phyloP scores from a whole-genome alignment of 2,888 invertebrate genomes.

The Serrognathus titanus region DNA sequence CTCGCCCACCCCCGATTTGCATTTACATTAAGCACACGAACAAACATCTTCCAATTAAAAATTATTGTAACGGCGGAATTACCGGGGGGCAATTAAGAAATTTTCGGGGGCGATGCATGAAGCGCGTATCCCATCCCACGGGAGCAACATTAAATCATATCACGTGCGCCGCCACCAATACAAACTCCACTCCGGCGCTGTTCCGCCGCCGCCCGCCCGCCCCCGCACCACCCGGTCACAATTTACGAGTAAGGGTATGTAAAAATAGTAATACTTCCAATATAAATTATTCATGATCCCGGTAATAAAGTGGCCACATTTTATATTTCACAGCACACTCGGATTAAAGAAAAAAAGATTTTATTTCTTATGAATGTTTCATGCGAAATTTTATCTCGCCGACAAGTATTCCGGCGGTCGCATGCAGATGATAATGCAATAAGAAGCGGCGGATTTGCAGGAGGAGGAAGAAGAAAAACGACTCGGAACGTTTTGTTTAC shows the following conservation, averaged over 20 bases:
- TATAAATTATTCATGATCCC: slow-evolving; percentile 29
- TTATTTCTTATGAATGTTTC: slow-evolving; percentile 16
- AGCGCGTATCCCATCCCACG: slow-evolving; percentile 23
- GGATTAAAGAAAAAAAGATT: slow-evolving; percentile 16
- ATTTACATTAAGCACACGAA: too few relatives aligned
- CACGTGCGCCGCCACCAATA: slow-evolving; percentile 27
- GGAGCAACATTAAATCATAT: slow-evolving; percentile 30
- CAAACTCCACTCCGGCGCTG: slow-evolving; percentile 13
- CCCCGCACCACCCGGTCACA: slow-evolving; percentile 17
- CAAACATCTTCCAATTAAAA: too few relatives aligned
- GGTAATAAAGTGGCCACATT: slow-evolving; percentile 31
- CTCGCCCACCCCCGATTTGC: too few relatives aligned
- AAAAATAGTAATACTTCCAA: slow-evolving; percentile 26
- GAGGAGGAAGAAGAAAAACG: too few relatives aligned
- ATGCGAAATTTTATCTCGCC: slow-evolving; percentile 8
- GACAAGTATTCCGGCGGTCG: too few relatives aligned
- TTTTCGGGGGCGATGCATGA: slow-evolving; percentile 6
- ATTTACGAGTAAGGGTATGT: slow-evolving; percentile 30
- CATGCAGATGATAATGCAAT: too few relatives aligned
- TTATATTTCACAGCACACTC: slow-evolving; percentile 15
- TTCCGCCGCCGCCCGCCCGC: slow-evolving; percentile 3
- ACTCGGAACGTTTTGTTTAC: too few relatives aligned
- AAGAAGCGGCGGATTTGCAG: too few relatives aligned
- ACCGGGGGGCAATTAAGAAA: too few relatives aligned
- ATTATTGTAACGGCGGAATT: too few relatives aligned